Percentiles rank a stretch among this genome's conserved stretches.
phyloP scores from a whole-genome alignment of 2,797 vertebrate genomes.

The Malacoctenus gilli region DNA sequence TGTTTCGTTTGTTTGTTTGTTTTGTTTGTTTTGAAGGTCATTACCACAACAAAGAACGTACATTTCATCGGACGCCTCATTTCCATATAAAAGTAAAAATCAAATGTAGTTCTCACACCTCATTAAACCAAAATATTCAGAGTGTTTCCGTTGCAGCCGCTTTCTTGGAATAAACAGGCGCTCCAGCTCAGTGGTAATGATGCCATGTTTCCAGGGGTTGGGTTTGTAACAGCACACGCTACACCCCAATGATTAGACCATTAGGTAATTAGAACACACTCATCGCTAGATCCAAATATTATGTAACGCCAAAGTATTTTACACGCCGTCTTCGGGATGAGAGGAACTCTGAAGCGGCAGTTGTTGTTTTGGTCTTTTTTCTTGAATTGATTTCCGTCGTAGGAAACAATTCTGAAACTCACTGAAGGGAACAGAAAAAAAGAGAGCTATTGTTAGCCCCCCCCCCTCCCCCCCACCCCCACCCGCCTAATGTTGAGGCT shows the following conservation, averaged over 20 bases:
- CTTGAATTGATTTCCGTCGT: too few species aligned
- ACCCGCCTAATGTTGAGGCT: too few species aligned
- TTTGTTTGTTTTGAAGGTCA: conserved; percentile 70
- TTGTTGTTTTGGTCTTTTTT: too few species aligned
- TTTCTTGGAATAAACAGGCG: conserved; percentile 46
- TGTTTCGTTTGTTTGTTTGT: conserved; percentile 61
- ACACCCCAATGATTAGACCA: conserved; percentile 9
- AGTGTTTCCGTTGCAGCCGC: conserved; percentile 38
- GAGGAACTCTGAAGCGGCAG: too few species aligned
- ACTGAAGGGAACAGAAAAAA: too few species aligned
- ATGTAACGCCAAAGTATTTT: too few species aligned
- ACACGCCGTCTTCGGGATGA: too few species aligned
- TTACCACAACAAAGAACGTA: conserved; percentile 72
- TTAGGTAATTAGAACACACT: conserved; percentile 6
- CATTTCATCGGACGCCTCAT: conserved; percentile 62
- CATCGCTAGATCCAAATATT: background rate
- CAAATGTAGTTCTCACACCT: conserved; percentile 47
- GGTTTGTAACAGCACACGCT: background rate
- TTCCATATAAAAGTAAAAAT: conserved; percentile 77
- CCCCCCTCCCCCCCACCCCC: too few species aligned
- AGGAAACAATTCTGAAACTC: too few species aligned
- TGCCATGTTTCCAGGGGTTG: conserved; percentile 7
- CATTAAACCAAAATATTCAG: conserved; percentile 68
- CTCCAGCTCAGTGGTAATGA: conserved; percentile 47
- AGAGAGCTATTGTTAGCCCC: too few species aligned